Base-by-base conservation (phyloP, 1,140 invertebrate species). In the Macrobrachium nipponense region DNA sequence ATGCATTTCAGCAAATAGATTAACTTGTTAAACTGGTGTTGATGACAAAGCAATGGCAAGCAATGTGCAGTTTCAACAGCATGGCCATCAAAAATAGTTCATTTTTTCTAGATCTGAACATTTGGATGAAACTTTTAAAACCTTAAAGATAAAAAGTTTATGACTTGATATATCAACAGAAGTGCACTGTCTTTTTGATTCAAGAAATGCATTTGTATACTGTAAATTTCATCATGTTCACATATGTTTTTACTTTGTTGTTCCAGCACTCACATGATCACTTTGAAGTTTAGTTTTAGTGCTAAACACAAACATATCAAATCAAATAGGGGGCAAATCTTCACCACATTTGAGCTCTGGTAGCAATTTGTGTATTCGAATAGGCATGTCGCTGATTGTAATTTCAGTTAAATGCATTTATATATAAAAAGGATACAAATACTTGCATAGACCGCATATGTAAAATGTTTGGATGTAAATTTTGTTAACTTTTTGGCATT, bases 71-170 rank as follows among this genome's bases (percentile, higher is more conserved):
- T 66, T 68, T 73, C 72, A 80, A 80, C 77, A 86, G 84, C 77
- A 86, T 86, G 78, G 70, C 75, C 76, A 86, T 86, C 77, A 86
- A 86, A 85, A 80, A 86, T 86, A 86, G 59, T 75, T 86, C 66
- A 86, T 80, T 73, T 86, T 60, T 79, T 79, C 70, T 79, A 86
- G 84, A 66, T 80, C 78, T 51, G 80, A 77, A 85, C 82, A 80
- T 66, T 75, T 86, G 64, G 62, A 70, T 60, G 36, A 79, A 23
- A 60, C 58, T 36, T 66, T 68, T 66, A 80, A 80, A 80, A 80
- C 66, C 44, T 60, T 43, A 66, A 66, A 61, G 36, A 43, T 68
- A 36, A 36, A 43, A 17, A 60, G 44, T 76, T 76, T n/a, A 64
- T 70, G 44, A 82, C 68, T 82, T 82, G 51, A 51, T 51, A 51